A percentile compares a stretch with the other conserved stretches of the same genome.
Evolutionary conservation across 1,140 invertebrate genomes (phyloP).

Genomic region (Lepidotrigona ventralis): DNA sequence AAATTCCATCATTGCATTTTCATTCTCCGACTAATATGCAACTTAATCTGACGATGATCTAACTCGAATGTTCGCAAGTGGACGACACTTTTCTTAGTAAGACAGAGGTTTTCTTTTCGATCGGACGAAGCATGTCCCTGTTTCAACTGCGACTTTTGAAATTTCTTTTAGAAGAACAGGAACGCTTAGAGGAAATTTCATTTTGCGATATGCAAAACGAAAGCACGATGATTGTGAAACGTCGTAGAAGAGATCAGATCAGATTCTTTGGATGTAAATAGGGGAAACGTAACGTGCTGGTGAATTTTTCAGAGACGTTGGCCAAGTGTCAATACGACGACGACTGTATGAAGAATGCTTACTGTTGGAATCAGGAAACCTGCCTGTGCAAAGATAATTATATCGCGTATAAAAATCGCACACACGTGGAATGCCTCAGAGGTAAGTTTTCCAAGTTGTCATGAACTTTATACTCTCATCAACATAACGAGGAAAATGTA

Average conservation of each 20-base stretch:
- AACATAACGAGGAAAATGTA: too few relatives aligned
- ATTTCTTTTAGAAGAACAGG: too few relatives aligned
- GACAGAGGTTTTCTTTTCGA: too few relatives aligned
- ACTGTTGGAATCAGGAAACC: slow-evolving; percentile 62
- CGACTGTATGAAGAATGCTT: slow-evolving; percentile 70
- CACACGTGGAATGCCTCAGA: slow-evolving; percentile 64
- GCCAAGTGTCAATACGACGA: slow-evolving; percentile 63
- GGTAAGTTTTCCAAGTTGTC: slow-evolving; percentile 48
- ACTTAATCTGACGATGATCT: too few relatives aligned
- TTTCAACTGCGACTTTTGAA: too few relatives aligned
- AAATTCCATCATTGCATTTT: too few relatives aligned
- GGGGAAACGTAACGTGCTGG: background rate
- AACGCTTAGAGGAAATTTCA: too few relatives aligned
- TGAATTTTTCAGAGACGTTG: slow-evolving; percentile 65
- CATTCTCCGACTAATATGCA: too few relatives aligned
- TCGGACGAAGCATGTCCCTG: too few relatives aligned
- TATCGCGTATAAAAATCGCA: slow-evolving; percentile 64
- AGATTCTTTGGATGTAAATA: background rate
- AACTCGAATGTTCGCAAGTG: too few relatives aligned
- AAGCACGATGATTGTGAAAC: background rate
- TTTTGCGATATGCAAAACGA: background rate
- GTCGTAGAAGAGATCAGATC: background rate
- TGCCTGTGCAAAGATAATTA: slow-evolving; percentile 67
- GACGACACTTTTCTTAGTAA: too few relatives aligned
- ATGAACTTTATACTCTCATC: too few relatives aligned